Conservation (phyloP, 1,140 invertebrate genomes). For the Wasmannia auropunctata region DNA sequence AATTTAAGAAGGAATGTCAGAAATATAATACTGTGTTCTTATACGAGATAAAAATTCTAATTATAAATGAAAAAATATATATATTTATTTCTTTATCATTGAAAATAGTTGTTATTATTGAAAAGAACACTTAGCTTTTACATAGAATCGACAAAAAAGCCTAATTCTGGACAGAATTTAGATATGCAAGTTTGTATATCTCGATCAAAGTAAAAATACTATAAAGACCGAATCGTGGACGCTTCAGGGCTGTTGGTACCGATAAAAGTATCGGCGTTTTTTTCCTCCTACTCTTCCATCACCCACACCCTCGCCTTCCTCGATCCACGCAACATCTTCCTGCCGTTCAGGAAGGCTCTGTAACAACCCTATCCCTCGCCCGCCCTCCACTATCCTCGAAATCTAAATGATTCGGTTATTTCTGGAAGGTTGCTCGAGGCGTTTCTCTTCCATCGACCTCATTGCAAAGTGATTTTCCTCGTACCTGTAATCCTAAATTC, state of each 20-base stretch:
- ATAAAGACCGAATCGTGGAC: conserved; percentile 51
- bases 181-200: conserved; percentile 53
- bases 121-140: background rate
- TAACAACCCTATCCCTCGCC: conserved; percentile 49
- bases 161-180: background rate
- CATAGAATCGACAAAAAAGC: background rate
- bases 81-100: background rate
- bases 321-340: conserved; percentile 61
- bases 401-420: conserved; percentile 77
- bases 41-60: background rate
- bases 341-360: conserved; percentile 28
- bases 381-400: conserved; percentile 59
- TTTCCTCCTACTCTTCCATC: conserved; percentile 14
- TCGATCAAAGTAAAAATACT: conserved; percentile 66
- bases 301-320: conserved; percentile 33
- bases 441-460: conserved; percentile 66
- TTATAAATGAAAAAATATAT: background rate
- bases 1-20: background rate
- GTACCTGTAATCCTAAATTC: conserved; percentile 73
- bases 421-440: conserved; percentile 72
- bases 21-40: background rate
- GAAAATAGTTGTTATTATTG: background rate
- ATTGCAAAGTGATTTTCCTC: conserved; percentile 75
- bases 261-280: conserved; percentile 71
- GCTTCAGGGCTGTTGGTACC: conserved; percentile 58